Evolutionary conservation across 2,888 invertebrate species (phyloP), one percentile per base, ranked within the genome.

Genomic region (Cristatella mucedo): DNA sequence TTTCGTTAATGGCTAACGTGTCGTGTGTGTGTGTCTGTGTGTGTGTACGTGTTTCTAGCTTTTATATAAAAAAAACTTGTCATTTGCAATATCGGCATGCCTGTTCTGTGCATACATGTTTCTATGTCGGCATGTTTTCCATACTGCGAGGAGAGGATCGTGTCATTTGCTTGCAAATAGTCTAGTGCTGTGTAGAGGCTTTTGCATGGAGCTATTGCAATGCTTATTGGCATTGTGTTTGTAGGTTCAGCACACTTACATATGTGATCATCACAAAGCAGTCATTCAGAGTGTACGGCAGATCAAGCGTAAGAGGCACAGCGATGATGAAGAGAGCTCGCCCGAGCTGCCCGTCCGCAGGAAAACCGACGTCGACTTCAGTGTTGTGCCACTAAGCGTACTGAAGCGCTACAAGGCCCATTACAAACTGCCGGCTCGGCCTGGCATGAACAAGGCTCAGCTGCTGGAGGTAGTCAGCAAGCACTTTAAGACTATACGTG

Each of bases 241-340:
- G 0, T 67, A 86, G 86, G 86, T 84, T 29, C 76, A 82, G 53
- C 91, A 93, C 63, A 85, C 82, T 53, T 91, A 93, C 64, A 93
- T 93, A 56, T 93, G 93, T 69, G 93, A 93, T 63, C 79, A 80
- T 59, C 93, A 93, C 68, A 93, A 93, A 69, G 79, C 80, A 62
- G 80, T 89, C 59, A 93, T 93, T 53, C 91, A 91, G 64, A 83
- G 82, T 65, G 85, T 87, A n/a, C 75, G 91, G 19, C 36, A 36
- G 51, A 82, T 82, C 13, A 87, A 87, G 63, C 52, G 69, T 36
- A 78, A 87, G 44, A 73, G 85, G 53, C 85, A 86, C 63, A 89
- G 91, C 62, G 87, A 87, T 0, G 87, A 67, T 33, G 87, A 87
- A 56, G 89, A 89, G 55, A 57, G 58, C 18, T 36, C 36, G 5